Evolutionary conservation across 1,140 invertebrate species (phyloP).

Genomic region (Aplysia californica): DNA sequence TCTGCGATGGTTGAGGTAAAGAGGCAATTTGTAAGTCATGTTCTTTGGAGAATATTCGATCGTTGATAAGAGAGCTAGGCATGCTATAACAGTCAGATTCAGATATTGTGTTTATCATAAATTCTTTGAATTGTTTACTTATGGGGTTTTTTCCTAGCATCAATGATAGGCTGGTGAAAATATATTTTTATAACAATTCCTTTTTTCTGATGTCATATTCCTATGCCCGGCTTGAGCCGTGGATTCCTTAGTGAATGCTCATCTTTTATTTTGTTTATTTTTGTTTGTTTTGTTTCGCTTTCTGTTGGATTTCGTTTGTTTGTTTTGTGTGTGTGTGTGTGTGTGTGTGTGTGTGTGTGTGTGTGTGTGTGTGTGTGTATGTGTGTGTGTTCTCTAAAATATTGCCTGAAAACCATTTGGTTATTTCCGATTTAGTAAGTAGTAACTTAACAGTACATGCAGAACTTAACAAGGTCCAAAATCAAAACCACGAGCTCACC

Average conservation of each 20-base stretch:
- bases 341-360: background rate
- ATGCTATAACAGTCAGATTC: background rate
- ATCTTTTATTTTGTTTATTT: too few species aligned
- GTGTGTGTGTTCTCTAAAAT: too few species aligned
- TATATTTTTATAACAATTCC: background rate
- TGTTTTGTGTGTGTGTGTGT: too few species aligned
- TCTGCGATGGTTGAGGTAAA: conserved; percentile 34
- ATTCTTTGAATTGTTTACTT: background rate
- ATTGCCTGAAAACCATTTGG: too few species aligned
- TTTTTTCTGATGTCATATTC: background rate
- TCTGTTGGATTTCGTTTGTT: too few species aligned
- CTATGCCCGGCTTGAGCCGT: background rate
- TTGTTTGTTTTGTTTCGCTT: too few species aligned
- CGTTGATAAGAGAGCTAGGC: background rate
- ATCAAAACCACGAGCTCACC: conserved; percentile 73
- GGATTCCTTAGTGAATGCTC: background rate
- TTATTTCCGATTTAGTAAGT: background rate
- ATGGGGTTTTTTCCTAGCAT: background rate
- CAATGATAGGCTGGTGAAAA: background rate
- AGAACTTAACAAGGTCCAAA: background rate
- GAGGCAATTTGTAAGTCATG: background rate
- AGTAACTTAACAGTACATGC: background rate
- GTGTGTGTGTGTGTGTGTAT: background rate
- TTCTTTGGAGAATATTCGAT: too few species aligned
- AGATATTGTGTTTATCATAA: background rate